Percentiles rank a stretch among this genome's conserved stretches.
These are phyloP conservation scores for Platypus cylindrus DNA, from an alignment of 2,888 invertebrate genomes.

Conservation along the genomic window DNA sequence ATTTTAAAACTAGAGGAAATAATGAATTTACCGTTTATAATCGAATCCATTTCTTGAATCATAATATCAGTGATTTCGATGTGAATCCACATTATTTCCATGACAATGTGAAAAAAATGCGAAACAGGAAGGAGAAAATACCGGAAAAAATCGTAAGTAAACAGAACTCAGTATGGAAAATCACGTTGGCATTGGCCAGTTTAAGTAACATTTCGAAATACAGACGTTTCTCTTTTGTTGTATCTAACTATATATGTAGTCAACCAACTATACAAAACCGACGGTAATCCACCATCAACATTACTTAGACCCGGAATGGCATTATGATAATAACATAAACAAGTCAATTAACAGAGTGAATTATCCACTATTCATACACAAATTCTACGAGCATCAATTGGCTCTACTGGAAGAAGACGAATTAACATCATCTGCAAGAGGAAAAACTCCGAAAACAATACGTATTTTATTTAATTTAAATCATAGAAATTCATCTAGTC, in stretches of 20 bases:
- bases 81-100: conserved; percentile 17
- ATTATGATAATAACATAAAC: conserved; percentile 22
- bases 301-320: conserved; percentile 25
- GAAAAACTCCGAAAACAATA: too few species aligned
- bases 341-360: conserved; percentile 16
- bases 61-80: conserved; percentile 20
- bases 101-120: too few species aligned
- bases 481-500: conserved; percentile 16
- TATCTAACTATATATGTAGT: too few species aligned
- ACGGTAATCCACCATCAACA: too few species aligned
- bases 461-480: conserved; percentile 25
- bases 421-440: too few species aligned
- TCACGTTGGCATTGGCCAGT: too few species aligned
- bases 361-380: conserved; percentile 21
- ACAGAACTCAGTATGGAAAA: too few species aligned
- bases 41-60: conserved; percentile 20
- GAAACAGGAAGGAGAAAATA: too few species aligned
- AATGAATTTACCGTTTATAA: conserved; percentile 24
- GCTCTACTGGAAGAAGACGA: conserved; percentile 13
- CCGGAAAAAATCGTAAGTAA: too few species aligned
- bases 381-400: conserved; percentile 18
- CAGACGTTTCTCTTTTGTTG: conserved; percentile 2
- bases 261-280: too few species aligned
- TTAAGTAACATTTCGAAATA: too few species aligned
- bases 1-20: conserved; percentile 24